Percentiles rank a stretch among this genome's conserved stretches.
These are phyloP conservation scores for Pseudococcus longispinus DNA, from an alignment of 2,888 invertebrate species.

Conservation along the genomic window DNA sequence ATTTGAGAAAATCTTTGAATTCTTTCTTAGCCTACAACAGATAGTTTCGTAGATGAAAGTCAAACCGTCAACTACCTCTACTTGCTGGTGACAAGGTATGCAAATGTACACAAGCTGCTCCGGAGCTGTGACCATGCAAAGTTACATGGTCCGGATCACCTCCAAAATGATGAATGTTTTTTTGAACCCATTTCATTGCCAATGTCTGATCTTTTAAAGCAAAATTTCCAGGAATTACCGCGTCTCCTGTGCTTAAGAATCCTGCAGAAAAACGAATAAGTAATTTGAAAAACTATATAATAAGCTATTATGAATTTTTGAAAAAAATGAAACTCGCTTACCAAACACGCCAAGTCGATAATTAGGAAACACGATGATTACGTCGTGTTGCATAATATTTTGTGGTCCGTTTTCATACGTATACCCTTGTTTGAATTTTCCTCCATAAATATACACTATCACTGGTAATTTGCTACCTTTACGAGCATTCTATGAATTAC, in stretches of 20 bases:
- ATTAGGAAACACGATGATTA: slow-evolving; percentile 58
- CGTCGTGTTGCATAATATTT: slow-evolving; percentile 58
- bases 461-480: slow-evolving; percentile 61
- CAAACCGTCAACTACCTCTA: slow-evolving; percentile 61
- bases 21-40: background rate
- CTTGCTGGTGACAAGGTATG: slow-evolving; percentile 90
- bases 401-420: slow-evolving; percentile 57
- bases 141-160: slow-evolving; percentile 89
- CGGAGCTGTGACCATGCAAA: slow-evolving; percentile 89
- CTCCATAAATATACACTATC: slow-evolving; percentile 67
- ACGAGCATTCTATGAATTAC: slow-evolving; percentile 37
- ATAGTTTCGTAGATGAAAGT: no score
- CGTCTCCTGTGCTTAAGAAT: slow-evolving; percentile 54
- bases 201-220: slow-evolving; percentile 79
- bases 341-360: slow-evolving; percentile 58
- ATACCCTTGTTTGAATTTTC: slow-evolving; percentile 62
- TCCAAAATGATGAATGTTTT: slow-evolving; percentile 89
- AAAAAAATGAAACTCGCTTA: slow-evolving; percentile 52
- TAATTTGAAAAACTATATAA: background rate
- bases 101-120: slow-evolving; percentile 85
- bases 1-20: background rate
- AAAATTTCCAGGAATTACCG: slow-evolving; percentile 51
- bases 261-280: background rate
- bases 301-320: no score
- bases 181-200: slow-evolving; percentile 92